phyloP scores from a whole-genome alignment of 2,888 invertebrate species.

The Rhodophaea formosa region DNA sequence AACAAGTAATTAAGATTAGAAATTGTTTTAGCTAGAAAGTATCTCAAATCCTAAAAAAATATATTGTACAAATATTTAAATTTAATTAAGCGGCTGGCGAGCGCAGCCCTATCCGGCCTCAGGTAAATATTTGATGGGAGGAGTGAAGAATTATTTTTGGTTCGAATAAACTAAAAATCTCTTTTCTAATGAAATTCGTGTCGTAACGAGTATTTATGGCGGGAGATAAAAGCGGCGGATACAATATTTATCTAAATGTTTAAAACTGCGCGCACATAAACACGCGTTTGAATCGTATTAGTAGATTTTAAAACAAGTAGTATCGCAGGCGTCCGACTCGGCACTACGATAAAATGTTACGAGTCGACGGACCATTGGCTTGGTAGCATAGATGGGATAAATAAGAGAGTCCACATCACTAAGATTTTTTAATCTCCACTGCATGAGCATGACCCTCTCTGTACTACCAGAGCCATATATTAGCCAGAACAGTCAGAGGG shows the following conservation, averaged over 20 bases:
- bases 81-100: too few relatives aligned
- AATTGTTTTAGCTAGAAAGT: too few relatives aligned
- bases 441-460: too few relatives aligned
- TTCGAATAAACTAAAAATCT: neutral
- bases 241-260: conserved; percentile 6
- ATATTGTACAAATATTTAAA: too few relatives aligned
- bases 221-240: conserved; percentile 3
- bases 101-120: neutral
- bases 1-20: too few relatives aligned
- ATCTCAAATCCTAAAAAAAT: too few relatives aligned
- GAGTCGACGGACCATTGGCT: neutral
- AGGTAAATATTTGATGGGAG: neutral
- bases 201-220: conserved; percentile 5
- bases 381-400: too few relatives aligned
- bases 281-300: neutral
- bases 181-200: neutral
- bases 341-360: neutral
- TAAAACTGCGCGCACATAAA: conserved; percentile 2
- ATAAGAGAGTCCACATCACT: too few relatives aligned
- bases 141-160: neutral
- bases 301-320: neutral
- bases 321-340: neutral
- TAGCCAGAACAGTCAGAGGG: too few relatives aligned
- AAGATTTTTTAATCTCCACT: too few relatives aligned
- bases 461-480: too few relatives aligned